Evolutionary conservation across 1,140 invertebrate species (phyloP), one percentile per base, ranked within the genome.

Genomic region (Centruroides vittatus): DNA sequence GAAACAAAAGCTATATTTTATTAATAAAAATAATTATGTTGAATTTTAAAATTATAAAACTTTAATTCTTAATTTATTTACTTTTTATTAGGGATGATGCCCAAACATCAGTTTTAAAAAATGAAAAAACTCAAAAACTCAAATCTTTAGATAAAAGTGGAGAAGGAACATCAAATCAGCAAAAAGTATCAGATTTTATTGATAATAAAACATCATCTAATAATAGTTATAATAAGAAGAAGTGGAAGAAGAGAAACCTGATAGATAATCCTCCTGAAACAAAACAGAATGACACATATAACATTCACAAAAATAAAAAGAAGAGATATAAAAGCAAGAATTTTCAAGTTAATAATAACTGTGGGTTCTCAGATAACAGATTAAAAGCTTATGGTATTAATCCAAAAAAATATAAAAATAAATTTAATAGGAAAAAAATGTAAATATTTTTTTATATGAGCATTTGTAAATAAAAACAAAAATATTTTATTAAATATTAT

Each of bases 381-480:
- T 74, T 96, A 1, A 81, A 83, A 70, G 89, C 88, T 0, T 97
- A 89, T 74, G 92, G 90, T 61, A 82, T 95, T 51, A 93, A 94
- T 80, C 89, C 91, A 5, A 62, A 62, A 51, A 57, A 63, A 54
- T 59, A 59, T 52, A 59, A 54, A 35, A 63, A 49, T 9, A 59
- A 58, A 50, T 50, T 67, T n/a, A 57, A 53, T 3, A 5, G 8
- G 41, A 41, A 41, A 41, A 41, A 41, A 6, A 8, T 41, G 3
- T 41, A 41, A 41, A 8, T 41, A 41, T 41, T 41, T 41, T 41
- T 41, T 41, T 23, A 23, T 23, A 23, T 23, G 23, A 23, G 23
- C 23, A 41, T 41, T 41, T 41, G 41, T 41, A 41, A 41, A 41
- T 41, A 41, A 41, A 41, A 41, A 41, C 23, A 23, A 23, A 23